A percentile compares a stretch with the other conserved stretches of the same genome.
phyloP scores from a whole-genome alignment of 2,113 vertebrate genomes.

The Mohoua ochrocephala region DNA sequence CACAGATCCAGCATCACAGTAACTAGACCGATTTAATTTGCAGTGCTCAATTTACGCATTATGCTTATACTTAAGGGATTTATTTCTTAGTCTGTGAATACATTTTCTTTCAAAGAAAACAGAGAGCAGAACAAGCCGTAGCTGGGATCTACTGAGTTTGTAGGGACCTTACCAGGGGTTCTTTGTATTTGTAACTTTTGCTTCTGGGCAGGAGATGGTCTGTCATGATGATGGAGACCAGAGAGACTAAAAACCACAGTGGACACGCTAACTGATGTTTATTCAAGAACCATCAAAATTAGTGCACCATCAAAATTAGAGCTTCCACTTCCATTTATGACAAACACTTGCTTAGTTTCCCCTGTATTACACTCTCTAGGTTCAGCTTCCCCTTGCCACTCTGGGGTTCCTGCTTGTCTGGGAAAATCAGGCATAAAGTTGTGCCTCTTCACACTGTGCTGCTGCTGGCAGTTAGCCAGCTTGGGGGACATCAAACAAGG shows the following conservation, averaged over 20 bases:
- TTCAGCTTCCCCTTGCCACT: not conserved
- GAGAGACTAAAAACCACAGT: not conserved
- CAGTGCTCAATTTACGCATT: not conserved
- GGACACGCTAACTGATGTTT: fast-evolving
- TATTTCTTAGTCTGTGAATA: not conserved
- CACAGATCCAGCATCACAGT: not conserved
- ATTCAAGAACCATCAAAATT: not conserved
- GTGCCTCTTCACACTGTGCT: not conserved
- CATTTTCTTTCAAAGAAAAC: not conserved
- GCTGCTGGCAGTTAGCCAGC: not conserved
- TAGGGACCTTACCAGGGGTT: not conserved
- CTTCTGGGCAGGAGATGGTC: not conserved
- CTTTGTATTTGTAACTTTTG: not conserved
- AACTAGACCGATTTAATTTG: not conserved
- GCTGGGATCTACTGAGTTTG: not conserved
- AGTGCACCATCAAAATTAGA: not conserved
- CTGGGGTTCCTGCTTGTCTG: fast-evolving
- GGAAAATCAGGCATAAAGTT: not conserved
- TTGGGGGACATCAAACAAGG: not conserved
- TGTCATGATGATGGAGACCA: not conserved
- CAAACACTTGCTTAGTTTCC: not conserved
- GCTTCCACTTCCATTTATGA: not conserved
- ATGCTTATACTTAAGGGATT: not conserved
- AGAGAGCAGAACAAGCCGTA: not conserved
- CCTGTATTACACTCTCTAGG: not conserved